Conservation (phyloP, 2,888 invertebrate species). For the Hirtodrosophila histrioides region DNA sequence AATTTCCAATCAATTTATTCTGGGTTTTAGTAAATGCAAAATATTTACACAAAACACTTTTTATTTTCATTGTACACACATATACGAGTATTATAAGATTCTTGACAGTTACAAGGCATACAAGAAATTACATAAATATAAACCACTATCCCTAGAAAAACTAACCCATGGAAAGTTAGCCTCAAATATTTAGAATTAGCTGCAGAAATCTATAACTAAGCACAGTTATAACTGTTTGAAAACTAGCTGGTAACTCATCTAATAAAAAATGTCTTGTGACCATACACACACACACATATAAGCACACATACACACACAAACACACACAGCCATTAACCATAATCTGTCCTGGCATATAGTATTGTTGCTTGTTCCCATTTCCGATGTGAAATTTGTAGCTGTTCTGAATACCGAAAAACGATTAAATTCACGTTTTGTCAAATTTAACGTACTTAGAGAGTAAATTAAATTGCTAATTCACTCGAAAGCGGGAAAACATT, state of each 20-base stretch:
- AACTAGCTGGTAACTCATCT: conserved; percentile 1
- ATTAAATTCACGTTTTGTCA: no score
- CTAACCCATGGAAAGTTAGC: background rate
- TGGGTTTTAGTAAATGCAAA: no score
- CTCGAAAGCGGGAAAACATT: no score
- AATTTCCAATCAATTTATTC: no score
- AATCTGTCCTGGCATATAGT: no score
- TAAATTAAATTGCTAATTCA: no score
- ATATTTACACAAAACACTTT: no score
- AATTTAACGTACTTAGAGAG: no score
- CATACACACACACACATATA: conserved; percentile 5
- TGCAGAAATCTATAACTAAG: background rate
- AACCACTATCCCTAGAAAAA: background rate
- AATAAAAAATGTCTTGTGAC: background rate
- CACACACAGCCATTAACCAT: background rate
- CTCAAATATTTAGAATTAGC: conserved; percentile 7
- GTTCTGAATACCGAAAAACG: no score
- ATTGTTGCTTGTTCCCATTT: no score
- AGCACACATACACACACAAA: conserved; percentile 1
- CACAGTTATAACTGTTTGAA: background rate
- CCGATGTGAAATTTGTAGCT: no score
- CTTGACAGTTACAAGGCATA: background rate
- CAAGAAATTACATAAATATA: no score
- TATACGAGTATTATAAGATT: background rate
- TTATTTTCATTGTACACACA: background rate